Conservation (phyloP, 1,140 invertebrate species). For the Zaprionus nigranus region DNA sequence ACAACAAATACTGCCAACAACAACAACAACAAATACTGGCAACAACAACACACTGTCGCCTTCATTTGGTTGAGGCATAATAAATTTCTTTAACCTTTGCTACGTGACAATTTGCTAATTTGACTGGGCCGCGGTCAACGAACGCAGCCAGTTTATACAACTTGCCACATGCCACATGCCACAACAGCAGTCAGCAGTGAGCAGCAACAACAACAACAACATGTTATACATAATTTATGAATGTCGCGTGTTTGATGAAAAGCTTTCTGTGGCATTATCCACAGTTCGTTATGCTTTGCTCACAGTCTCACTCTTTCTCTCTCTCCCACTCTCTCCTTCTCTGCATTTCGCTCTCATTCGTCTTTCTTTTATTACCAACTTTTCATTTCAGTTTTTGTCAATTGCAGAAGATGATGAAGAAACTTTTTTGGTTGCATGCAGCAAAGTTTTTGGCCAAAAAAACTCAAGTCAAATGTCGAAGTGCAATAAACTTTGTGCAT, state of each 20-base stretch:
- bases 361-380: slow-evolving; percentile 47
- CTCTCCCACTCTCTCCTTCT: background rate
- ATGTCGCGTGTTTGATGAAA: slow-evolving; percentile 53
- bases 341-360: background rate
- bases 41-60: slow-evolving; percentile 4
- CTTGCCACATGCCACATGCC: slow-evolving; percentile 22
- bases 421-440: slow-evolving; percentile 52
- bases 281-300: background rate
- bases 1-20: slow-evolving; percentile 7
- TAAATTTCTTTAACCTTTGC: slow-evolving; percentile 33
- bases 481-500: slow-evolving; percentile 71
- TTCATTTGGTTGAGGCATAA: slow-evolving; percentile 5
- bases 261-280: slow-evolving; percentile 40
- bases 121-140: slow-evolving; percentile 51
- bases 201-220: slow-evolving; percentile 16
- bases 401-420: slow-evolving; percentile 19
- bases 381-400: slow-evolving; percentile 47
- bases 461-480: slow-evolving; percentile 67
- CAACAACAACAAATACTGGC: slow-evolving; percentile 32
- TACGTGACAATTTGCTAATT: slow-evolving; percentile 81
- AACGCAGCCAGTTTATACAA: slow-evolving; percentile 19
- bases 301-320: background rate
- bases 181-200: slow-evolving; percentile 6
- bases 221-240: slow-evolving; percentile 65
- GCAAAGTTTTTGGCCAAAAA: slow-evolving; percentile 58